These are phyloP conservation scores for Bombus picipes DNA, from an alignment of 1,140 invertebrate genomes.

Conservation along the genomic window DNA sequence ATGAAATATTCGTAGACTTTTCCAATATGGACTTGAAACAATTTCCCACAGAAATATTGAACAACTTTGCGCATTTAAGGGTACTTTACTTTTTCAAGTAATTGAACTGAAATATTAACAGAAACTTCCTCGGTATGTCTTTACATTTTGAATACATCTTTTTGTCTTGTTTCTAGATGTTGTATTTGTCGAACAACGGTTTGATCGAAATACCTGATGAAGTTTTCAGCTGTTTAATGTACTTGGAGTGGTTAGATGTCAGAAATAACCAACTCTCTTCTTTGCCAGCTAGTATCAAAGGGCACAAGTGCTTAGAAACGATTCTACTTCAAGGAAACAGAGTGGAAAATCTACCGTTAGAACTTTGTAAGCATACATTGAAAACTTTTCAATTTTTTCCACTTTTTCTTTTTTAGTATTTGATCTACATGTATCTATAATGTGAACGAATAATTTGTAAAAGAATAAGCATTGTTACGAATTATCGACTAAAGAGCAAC, in stretches of 20 bases:
- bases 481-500: too few relatives aligned
- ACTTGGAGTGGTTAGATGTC: conserved; percentile 84
- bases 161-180: conserved; percentile 78
- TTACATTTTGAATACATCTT: conserved; percentile 14
- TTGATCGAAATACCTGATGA: conserved; percentile 81
- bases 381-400: not conserved
- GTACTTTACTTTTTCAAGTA: conserved; percentile 49
- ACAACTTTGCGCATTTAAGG: conserved; percentile 59
- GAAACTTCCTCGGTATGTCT: not conserved
- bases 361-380: conserved; percentile 79
- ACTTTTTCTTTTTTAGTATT: not conserved
- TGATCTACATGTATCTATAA: too few relatives aligned
- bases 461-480: too few relatives aligned
- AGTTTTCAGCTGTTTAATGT: conserved; percentile 81
- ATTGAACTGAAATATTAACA: not conserved
- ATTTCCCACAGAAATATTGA: conserved; percentile 67
- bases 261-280: conserved; percentile 83
- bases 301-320: conserved; percentile 83
- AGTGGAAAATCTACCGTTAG: conserved; percentile 82
- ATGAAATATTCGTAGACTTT: conserved; percentile 65
- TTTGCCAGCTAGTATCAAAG: conserved; percentile 82
- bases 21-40: conserved; percentile 50
- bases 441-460: too few relatives aligned
- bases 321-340: conserved; percentile 84
- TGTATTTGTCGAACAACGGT: conserved; percentile 84